Percentiles rank a stretch among this genome's conserved stretches.
Conservation (phyloP, 2,797 vertebrate species). For the Odontamblyopus rebecca region DNA sequence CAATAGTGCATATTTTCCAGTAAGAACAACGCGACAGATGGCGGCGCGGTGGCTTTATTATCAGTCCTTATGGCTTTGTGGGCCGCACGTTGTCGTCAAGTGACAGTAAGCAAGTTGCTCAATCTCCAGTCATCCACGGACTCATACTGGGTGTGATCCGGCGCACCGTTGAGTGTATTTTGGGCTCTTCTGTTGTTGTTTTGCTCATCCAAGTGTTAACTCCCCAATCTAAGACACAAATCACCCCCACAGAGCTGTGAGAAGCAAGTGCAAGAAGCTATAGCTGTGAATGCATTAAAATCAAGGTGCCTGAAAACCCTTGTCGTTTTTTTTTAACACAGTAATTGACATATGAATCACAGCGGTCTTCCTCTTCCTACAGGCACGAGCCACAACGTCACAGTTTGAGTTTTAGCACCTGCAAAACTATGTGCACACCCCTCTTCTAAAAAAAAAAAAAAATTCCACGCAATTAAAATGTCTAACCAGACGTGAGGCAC, state of each 20-base stretch:
- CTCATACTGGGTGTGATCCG: slow-evolving; percentile 57
- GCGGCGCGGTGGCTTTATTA: slow-evolving; percentile 51
- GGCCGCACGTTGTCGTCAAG: slow-evolving; percentile 51
- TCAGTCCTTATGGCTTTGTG: slow-evolving; percentile 52
- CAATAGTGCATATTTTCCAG: slow-evolving; percentile 30
- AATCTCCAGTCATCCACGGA: slow-evolving; percentile 47
- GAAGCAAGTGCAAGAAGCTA: slow-evolving; percentile 28
- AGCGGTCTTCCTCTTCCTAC: slow-evolving; percentile 29
- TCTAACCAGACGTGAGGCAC: background rate
- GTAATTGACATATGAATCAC: slow-evolving; percentile 43
- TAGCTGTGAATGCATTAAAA: background rate
- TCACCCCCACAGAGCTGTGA: slow-evolving; percentile 56
- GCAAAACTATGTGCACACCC: slow-evolving; percentile 24
- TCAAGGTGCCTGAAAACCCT: slow-evolving; percentile 19
- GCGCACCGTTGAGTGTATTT: slow-evolving; percentile 50
- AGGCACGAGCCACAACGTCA: slow-evolving; percentile 30
- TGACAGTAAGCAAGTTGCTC: slow-evolving; percentile 54
- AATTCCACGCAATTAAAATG: slow-evolving; percentile 24
- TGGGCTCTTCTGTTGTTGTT: slow-evolving; percentile 54
- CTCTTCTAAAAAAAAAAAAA: slow-evolving; percentile 3
- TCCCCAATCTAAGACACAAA: slow-evolving; percentile 49
- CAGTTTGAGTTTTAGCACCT: slow-evolving; percentile 51
- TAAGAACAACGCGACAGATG: slow-evolving; percentile 56
- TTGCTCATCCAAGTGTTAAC: slow-evolving; percentile 57
- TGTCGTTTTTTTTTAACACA: slow-evolving; percentile 13